phyloP scores from a whole-genome alignment of 92 coral and sea anemone species.

The Palythoa grandiflora region DNA sequence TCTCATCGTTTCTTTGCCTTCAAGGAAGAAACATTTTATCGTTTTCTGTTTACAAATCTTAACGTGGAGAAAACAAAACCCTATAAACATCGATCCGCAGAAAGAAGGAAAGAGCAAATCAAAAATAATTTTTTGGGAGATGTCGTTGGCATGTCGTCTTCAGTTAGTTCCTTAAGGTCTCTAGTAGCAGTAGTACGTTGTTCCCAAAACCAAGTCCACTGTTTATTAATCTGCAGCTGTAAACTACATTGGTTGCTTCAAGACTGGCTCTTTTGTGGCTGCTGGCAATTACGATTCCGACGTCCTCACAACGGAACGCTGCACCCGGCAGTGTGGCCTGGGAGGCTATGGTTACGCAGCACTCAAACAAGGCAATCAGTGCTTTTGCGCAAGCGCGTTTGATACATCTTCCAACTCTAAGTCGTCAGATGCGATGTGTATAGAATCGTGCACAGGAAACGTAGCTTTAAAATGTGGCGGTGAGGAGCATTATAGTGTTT shows the following conservation, averaged over 20 bases:
- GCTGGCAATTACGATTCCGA: slow-evolving; percentile 69
- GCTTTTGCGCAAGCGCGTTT: slow-evolving; percentile 73
- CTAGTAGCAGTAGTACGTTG: too few relatives aligned
- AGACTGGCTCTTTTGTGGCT: slow-evolving; percentile 52
- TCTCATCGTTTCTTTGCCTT: too few relatives aligned
- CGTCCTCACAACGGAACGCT: slow-evolving; percentile 76
- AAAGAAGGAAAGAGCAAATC: too few relatives aligned
- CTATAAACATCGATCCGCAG: too few relatives aligned
- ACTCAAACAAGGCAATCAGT: slow-evolving; percentile 78
- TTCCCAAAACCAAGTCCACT: background rate
- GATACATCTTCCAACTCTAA: slow-evolving; percentile 18
- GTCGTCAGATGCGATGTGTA: slow-evolving; percentile 62
- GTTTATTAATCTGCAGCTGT: slow-evolving; percentile 61
- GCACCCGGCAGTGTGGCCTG: slow-evolving; percentile 77
- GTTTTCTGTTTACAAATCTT: too few relatives aligned
- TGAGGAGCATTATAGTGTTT: slow-evolving; percentile 64
- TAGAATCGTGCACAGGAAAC: slow-evolving; percentile 83
- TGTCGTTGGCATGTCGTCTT: too few relatives aligned
- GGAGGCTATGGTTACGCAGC: slow-evolving; percentile 71
- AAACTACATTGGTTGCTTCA: slow-evolving; percentile 77
- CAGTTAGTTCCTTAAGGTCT: too few relatives aligned
- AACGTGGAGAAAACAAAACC: too few relatives aligned
- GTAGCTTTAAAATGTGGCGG: slow-evolving; percentile 81
- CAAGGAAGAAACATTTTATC: too few relatives aligned
- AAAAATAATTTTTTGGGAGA: too few relatives aligned